Conservation (phyloP, 2,888 invertebrate species). For the Xylophagus ater region DNA sequence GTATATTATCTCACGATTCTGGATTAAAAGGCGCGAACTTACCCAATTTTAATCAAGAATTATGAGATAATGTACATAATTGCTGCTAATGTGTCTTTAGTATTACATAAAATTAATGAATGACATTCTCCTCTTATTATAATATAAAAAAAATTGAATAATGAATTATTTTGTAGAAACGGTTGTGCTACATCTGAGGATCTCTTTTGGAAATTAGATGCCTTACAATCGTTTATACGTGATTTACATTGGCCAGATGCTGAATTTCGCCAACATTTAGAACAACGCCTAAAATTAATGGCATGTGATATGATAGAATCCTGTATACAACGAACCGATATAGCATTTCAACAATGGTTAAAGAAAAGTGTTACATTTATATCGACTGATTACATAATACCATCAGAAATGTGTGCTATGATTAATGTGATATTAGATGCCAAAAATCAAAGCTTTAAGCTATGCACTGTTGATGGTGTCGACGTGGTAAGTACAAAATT, state of each 20-base stretch:
- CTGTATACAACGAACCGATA: constrained; percentile 82
- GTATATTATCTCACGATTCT: too few relatives aligned
- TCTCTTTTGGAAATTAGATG: constrained; percentile 97
- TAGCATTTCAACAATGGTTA: constrained; percentile 83
- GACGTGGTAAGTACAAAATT: constrained; percentile 65
- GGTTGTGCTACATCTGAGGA: constrained; percentile 98
- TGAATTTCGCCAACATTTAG: constrained; percentile 91
- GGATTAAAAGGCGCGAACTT: too few relatives aligned
- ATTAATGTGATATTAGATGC: constrained; percentile 97
- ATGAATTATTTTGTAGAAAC: constrained; percentile 47
- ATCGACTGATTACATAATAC: constrained; percentile 94
- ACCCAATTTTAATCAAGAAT: too few relatives aligned
- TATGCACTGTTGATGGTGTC: constrained; percentile 91
- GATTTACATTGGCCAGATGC: constrained; percentile 99
- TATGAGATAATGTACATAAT: too few relatives aligned
- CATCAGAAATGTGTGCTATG: constrained; percentile 98
- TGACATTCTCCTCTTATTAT: neutral
- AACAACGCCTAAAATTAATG: constrained; percentile 93
- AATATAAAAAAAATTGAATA: neutral
- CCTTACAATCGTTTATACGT: constrained; percentile 92
- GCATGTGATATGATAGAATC: constrained; percentile 99
- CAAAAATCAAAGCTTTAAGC: constrained; percentile 90
- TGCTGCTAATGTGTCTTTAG: too few relatives aligned
- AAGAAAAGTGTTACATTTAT: constrained; percentile 88
- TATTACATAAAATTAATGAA: too few relatives aligned